A percentile compares a stretch with the other conserved stretches of the same genome.
phyloP scores from a whole-genome alignment of 2,888 invertebrate genomes.

The Pachycephus smyrnensis region DNA sequence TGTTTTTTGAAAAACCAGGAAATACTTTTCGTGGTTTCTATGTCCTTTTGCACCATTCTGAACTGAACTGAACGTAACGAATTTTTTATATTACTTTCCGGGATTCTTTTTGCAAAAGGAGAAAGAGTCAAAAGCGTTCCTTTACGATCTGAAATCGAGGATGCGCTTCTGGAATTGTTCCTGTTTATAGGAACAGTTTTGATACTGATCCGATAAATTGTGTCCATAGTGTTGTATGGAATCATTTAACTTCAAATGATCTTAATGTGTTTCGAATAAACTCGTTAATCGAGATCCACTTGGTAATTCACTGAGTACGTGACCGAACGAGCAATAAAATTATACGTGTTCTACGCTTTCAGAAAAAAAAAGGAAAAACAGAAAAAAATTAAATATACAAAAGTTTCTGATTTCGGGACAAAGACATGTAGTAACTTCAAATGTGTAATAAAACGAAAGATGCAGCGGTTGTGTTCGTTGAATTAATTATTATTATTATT shows the following conservation, averaged over 20 bases:
- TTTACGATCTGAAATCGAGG: too few species aligned
- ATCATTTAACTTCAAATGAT: constrained; percentile 23
- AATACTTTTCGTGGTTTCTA: neutral
- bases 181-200: too few species aligned
- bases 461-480: constrained; percentile 29
- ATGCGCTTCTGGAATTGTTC: neutral
- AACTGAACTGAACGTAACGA: neutral
- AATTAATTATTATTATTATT: neutral
- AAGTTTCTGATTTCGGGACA: constrained; percentile 28
- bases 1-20: neutral
- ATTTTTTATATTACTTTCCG: neutral
- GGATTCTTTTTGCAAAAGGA: neutral
- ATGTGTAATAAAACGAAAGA: constrained; percentile 52
- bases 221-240: constrained; percentile 28
- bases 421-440: constrained; percentile 48
- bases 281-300: constrained; percentile 9
- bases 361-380: constrained; percentile 18
- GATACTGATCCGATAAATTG: neutral
- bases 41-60: neutral
- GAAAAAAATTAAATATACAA: constrained; percentile 16
- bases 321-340: constrained; percentile 35
- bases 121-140: neutral
- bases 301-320: constrained; percentile 17
- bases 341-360: constrained; percentile 43
- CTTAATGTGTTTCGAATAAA: constrained; percentile 32